Base-by-base conservation (phyloP, 2,113 vertebrate species). In the Thunnus maccoyii region DNA sequence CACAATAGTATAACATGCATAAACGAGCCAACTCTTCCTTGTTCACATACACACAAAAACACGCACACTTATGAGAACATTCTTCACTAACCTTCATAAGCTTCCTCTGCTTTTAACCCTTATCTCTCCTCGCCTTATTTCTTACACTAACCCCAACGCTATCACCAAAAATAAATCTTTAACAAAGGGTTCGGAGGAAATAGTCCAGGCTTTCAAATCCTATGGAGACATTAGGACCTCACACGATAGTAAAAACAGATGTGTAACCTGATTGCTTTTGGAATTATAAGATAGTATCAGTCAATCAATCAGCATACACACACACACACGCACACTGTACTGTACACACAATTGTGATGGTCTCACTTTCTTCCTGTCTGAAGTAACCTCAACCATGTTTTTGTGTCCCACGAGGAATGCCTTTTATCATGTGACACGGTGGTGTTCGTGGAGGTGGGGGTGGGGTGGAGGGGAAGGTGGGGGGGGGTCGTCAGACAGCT, bases 361-460 rank as follows among this genome's bases (percentile, higher is more conserved):
- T 85, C 89, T 86, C 87, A 63, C 6, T 87, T 76, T 89, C 86
- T 92, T 92, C 91, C 93, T 93, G 91, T 85, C 90, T 88, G 83
- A 54, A 65, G 91, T 90, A 92, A 93, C 78, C 86, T 77, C 88
- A 82, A 54, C 83, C 87, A 58, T 87, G 89, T 90, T 91, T 85
- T 81, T 27, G 68, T 10, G 55, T 93, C 93, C 87, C 90, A 79
- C 0, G 77, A 91, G 92, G 87, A 92, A 82, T 84, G 82, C 54
- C 86, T 93, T 93, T 93, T 91, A 91, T 91, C 90, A 92, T 92
- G 92, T 93, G 91, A 91, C 88, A 88, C 20, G 47, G 65, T 55
- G 58, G 52, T 83, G 86, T 84, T 73, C 84, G 82, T 50, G 50
- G 62, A 9, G 25, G 63, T 57, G 54, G 47, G 36, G 64, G 27